Base-by-base conservation (phyloP, 1,140 invertebrate species). In the Drosophila melanica region DNA sequence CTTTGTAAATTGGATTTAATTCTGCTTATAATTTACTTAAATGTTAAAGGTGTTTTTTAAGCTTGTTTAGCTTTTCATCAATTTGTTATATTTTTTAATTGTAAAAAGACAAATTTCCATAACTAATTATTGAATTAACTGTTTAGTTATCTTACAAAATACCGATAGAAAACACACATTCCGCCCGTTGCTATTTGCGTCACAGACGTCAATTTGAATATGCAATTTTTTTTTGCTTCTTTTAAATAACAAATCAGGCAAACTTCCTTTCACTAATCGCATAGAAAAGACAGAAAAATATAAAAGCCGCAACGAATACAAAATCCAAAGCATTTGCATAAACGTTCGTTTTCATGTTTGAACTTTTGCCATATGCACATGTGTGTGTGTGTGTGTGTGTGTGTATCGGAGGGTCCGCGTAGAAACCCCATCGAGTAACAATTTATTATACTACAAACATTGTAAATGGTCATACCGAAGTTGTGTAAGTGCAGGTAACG, bases 211-310 rank as follows among this genome's bases (percentile, higher is more conserved):
- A n/a, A 66, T 54, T 66, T 65, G 55, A 39, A 67, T 72, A 69
- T 69, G 58, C 64, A 55, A 41, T 51, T 58, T 57, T 55, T 66
- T 51, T 58, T 57, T 55, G 60, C 39, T 62, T 23, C 20, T 68
- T 60, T 71, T 72, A 62, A 51, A 68, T 73, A 76, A 62, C 47
- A 33, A 63, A 70, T 70, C 33, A 47, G 16, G 1, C 53, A 47
- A 77, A 65, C 65, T 70, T 70, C 75, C 72, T 77, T 75, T 70
- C 57, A 76, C 63, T 62, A 57, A 55, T 18, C 16, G 48, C 1
- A 51, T n/a, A 51, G 33, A 14, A 16, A 27, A 48, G 14, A 39
- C 4, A 41, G 1, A 4, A 41, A 41, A 41, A 41, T 20, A 18
- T 16, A 45, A 45, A 65, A 35, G 33, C 33, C 7, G 33, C 16